Evolutionary conservation across 2,797 vertebrate species (phyloP), one percentile per base, ranked within the genome.

Genomic region (Leuciscus waleckii): DNA sequence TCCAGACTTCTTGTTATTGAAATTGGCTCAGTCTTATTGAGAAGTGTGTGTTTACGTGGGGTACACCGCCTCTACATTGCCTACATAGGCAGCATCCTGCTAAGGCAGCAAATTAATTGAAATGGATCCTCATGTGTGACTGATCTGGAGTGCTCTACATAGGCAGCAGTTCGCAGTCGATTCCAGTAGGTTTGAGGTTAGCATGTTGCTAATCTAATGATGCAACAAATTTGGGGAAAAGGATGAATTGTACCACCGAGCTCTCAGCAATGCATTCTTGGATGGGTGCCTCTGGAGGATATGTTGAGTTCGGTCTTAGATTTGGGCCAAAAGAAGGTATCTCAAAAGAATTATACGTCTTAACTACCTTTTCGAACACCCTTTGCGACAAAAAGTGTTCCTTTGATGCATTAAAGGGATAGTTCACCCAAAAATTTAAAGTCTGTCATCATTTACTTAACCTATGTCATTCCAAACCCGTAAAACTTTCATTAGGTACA

Each of bases 21-120:
- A 88, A 86, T 85, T 68, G 74, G 54, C 75, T 85, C n/a, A 16
- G 81, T 77, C 26, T 76, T 78, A 68, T 84, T 73, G 65, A 74
- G 78, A 71, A 70, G 32, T 81, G 71, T 35, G 61, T 87, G 76
- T 83, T 68, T 14, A 19, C 67, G 19, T 65, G 67, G 69, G 35
- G 49, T 82, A 46, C 79, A 32, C 16, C 16, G 37, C 14, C 16
- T 67, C n/a, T 56, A 79, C 19, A 26, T 74, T 65, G 29, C 41
- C 81, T 65, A 54, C 17, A 43, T 39, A 84, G 74, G 35, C 46
- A 83, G 82, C 26, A 54, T 41, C 63, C 3, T 78, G 7, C 46
- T 67, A 54, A 65, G 56, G n/a, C 58, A 7, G 56, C 2, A 17
- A 61, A 8, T 61, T 65, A 7, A 69, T 51, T 77, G 32, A 83